Percentiles rank a stretch among this genome's conserved stretches.
These are phyloP conservation scores for Hylia prasina DNA, from an alignment of 2,113 vertebrate species.

Conservation along the genomic window DNA sequence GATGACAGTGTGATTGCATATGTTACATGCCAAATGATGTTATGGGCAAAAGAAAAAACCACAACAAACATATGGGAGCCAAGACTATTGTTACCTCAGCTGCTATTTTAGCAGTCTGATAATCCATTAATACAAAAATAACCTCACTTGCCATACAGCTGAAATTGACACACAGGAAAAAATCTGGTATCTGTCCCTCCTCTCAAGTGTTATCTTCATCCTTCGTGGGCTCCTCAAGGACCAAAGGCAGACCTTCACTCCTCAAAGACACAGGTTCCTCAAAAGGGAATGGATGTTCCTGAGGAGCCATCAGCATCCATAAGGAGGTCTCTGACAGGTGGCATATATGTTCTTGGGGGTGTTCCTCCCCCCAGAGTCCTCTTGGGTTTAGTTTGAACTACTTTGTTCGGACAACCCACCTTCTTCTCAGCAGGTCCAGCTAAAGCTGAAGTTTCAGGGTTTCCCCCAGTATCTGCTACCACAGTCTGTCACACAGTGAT, in stretches of 20 bases:
- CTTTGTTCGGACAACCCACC: not conserved
- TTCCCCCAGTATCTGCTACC: too few relatives aligned
- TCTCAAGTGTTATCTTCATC: not conserved
- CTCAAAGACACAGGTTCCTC: not conserved
- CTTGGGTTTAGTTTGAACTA: not conserved
- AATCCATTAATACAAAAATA: not conserved
- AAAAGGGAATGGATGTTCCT: not conserved
- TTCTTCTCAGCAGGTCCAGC: not conserved
- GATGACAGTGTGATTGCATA: not conserved
- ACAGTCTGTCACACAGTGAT: not conserved
- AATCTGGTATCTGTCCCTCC: not conserved
- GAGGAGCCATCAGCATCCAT: not conserved
- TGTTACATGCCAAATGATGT: not conserved
- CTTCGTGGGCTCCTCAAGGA: not conserved
- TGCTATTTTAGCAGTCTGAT: not conserved
- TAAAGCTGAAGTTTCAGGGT: not conserved
- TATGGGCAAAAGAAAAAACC: not conserved
- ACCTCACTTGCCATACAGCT: fast-evolving
- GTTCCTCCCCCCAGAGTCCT: not conserved
- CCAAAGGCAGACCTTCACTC: not conserved
- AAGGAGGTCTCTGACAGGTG: not conserved
- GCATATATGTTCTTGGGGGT: not conserved
- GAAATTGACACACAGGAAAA: not conserved
- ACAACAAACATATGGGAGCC: not conserved
- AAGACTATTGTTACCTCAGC: not conserved